Base-by-base conservation (phyloP, 2,888 invertebrate genomes). In the Andrena dorsata region DNA sequence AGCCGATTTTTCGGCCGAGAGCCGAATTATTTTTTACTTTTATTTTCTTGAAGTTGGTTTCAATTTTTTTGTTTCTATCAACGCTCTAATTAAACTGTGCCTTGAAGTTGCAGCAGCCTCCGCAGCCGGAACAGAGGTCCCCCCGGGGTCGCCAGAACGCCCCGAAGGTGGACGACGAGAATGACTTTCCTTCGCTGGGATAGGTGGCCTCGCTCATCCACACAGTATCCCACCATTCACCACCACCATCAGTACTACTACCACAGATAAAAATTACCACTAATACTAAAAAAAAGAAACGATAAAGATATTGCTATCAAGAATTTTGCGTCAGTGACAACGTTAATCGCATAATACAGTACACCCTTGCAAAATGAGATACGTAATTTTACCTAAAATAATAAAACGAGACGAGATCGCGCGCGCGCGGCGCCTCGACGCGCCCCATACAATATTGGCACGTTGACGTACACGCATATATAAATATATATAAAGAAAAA, bases 151-250 rank as follows among this genome's bases (percentile, higher is more conserved):
- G 94, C 89, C 94, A 94, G 79, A 93, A 95, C 82, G 96, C 97
- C 89, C 98, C 98, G 26, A 98, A 98, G 94, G 98, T 99, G 87
- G 98, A 98, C 94, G 98, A 98, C 95, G 98, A 98, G 95, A 97
- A 97, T 94, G 98, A 98, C 95, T 98, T 99, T 95, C 98, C 98
- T 90, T 98, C 98, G 93, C 96, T 98, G 94, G 97, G 98, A 94
- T 97, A 97, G 95, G 79, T 80, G 85, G 79, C 80, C 87, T 80
- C 77, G 80, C 83, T 83, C 81, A 56, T 80, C 63, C 81, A 80
- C 74, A 83, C 86, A 84, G 78, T 85, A 83, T 84, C 88, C 87
- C 89, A 89, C 79, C 76, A 87, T 82, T 88, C 41, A 86, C 88
- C 90, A 86, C 86, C 89, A 90, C 85, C 91, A 90, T 87, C 90